Percentiles rank a stretch among this genome's conserved stretches.
Evolutionary conservation across 2,113 vertebrate species (phyloP).

Genomic region (Microcebus griseorufus): DNA sequence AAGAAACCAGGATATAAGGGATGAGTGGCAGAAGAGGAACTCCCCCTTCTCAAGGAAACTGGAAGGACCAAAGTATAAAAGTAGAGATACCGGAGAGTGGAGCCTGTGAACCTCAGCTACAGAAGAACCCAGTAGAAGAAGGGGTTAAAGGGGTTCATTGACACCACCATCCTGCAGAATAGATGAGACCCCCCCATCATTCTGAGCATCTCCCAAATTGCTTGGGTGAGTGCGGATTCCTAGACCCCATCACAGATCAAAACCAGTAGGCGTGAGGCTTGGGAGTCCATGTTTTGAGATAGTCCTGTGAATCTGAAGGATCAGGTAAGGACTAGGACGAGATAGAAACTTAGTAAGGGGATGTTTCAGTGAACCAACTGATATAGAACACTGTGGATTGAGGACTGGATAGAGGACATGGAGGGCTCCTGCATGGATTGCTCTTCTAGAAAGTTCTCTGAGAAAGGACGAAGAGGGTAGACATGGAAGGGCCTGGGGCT

Average conservation of each 20-base stretch:
- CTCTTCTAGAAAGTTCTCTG: not conserved
- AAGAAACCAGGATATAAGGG: not conserved
- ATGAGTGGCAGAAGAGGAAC: not conserved
- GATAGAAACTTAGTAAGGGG: not conserved
- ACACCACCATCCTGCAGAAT: accelerated
- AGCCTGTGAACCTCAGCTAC: not conserved
- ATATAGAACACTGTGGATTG: not conserved
- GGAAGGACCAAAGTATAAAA: not conserved
- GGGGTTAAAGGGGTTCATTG: too few relatives aligned
- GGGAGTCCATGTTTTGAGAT: not conserved
- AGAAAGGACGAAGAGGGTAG: not conserved
- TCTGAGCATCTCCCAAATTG: not conserved
- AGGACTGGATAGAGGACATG: not conserved
- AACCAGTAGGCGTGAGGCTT: not conserved
- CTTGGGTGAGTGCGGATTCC: not conserved
- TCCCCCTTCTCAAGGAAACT: not conserved
- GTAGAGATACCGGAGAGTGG: not conserved
- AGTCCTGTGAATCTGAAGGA: not conserved
- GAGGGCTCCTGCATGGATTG: not conserved
- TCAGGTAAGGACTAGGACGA: not conserved
- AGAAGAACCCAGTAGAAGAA: not conserved
- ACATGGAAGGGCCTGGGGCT: not conserved
- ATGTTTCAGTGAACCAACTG: not conserved
- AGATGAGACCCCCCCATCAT: not conserved
- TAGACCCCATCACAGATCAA: not conserved